Evolutionary conservation across 2,888 invertebrate genomes (phyloP).

Genomic region (Xylocampa areola): DNA sequence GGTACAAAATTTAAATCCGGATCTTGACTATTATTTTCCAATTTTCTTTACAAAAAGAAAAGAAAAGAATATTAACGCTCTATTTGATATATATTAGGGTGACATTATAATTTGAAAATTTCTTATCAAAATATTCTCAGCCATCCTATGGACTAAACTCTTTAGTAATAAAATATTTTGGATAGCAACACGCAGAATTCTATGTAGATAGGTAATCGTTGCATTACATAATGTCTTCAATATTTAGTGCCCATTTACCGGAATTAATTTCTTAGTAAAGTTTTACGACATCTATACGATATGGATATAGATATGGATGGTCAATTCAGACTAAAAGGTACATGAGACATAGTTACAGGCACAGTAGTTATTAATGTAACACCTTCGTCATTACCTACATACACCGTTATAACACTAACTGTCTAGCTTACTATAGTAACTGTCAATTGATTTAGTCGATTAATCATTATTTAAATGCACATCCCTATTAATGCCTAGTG

Average conservation of each 20-base stretch:
- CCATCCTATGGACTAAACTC: too few species aligned
- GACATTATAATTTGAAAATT: too few species aligned
- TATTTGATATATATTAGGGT: too few species aligned
- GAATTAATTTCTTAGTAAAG: background rate
- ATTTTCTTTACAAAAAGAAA: too few species aligned
- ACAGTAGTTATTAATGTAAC: conserved; percentile 19
- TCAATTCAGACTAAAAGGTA: background rate
- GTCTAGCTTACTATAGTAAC: conserved; percentile 30
- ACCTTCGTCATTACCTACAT: conserved; percentile 20
- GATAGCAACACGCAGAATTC: too few species aligned
- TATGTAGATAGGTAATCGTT: too few species aligned
- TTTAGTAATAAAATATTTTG: too few species aligned
- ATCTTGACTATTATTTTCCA: too few species aligned
- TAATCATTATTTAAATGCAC: conserved; percentile 50
- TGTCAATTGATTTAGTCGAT: conserved; percentile 41
- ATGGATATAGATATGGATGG: background rate
- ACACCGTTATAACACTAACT: conserved; percentile 54
- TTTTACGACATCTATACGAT: background rate
- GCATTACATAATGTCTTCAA: background rate
- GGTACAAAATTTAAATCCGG: too few species aligned
- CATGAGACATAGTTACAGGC: conserved; percentile 5
- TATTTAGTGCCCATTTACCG: background rate
- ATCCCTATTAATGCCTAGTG: conserved; percentile 67
- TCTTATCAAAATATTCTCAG: too few species aligned
- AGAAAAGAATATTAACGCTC: too few species aligned